A percentile compares a stretch with the other conserved stretches of the same genome.
Conservation (phyloP, 2,888 invertebrate species). For the Pristionchus exspectatus region DNA sequence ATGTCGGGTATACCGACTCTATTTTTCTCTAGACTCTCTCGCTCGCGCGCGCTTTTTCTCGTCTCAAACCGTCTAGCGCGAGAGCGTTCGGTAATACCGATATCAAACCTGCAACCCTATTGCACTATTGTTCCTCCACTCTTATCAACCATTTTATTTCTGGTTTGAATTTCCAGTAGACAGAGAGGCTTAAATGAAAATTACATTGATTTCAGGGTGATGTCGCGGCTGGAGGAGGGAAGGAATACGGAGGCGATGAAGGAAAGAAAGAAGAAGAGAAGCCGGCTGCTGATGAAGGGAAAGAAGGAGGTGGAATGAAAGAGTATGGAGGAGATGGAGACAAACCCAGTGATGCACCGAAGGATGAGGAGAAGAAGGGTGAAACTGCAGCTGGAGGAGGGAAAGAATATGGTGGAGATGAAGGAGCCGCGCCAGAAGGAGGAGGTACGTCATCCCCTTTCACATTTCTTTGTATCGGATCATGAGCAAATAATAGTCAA, state of each 20-base stretch:
- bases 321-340: constrained; percentile 48
- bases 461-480: background rate
- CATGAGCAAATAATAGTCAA: background rate
- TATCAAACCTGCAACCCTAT: no score
- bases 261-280: constrained; percentile 6
- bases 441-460: background rate
- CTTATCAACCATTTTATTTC: no score
- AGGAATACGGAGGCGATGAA: background rate
- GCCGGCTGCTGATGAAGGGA: background rate
- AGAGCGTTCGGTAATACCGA: no score
- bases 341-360: background rate
- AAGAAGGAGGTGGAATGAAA: constrained; percentile 16
- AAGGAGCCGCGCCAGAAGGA: background rate
- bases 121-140: no score
- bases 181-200: background rate
- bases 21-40: no score
- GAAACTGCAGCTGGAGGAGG: constrained; percentile 35
- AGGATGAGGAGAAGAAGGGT: constrained; percentile 2
- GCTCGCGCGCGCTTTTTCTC: no score
- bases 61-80: no score
- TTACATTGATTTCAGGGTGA: background rate
- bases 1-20: no score
- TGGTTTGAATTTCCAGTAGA: background rate
- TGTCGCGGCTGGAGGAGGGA: background rate
- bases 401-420: constrained; percentile 46